These are phyloP conservation scores for Tauraco erythrolophus DNA, from an alignment of 2,113 vertebrate genomes.

Conservation along the genomic window DNA sequence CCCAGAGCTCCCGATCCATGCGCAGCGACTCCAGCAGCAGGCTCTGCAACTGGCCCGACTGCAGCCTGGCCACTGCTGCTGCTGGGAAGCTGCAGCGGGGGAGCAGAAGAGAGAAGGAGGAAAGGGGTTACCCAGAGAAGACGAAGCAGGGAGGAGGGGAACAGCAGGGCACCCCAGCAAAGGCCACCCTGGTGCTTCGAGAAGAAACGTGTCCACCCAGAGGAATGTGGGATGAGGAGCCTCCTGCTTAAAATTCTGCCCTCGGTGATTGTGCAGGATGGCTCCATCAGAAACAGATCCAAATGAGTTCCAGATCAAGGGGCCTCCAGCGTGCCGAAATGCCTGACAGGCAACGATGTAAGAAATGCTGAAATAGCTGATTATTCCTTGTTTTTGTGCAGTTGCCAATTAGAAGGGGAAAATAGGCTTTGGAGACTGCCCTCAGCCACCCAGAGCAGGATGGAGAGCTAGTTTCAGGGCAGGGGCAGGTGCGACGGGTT, in stretches of 20 bases:
- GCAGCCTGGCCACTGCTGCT: constrained; percentile 75
- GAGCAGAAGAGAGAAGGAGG: not conserved
- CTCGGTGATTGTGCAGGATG: accelerated
- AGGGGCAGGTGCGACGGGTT: not conserved
- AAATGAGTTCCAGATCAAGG: not conserved
- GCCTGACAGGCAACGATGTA: not conserved
- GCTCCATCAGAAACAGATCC: not conserved
- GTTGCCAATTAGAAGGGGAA: not conserved
- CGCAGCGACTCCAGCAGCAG: constrained; percentile 84
- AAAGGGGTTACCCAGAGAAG: not conserved
- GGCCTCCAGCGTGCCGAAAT: not conserved
- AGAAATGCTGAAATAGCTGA: not conserved
- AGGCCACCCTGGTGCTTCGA: not conserved
- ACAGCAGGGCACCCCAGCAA: accelerated
- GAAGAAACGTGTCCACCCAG: not conserved
- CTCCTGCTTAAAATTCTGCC: not conserved
- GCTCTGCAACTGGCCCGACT: constrained; percentile 84
- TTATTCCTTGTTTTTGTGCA: not conserved
- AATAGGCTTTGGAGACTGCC: not conserved
- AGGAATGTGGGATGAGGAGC: accelerated
- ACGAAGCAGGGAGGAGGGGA: not conserved
- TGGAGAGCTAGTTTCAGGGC: not conserved
- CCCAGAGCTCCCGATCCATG: constrained; percentile 87
- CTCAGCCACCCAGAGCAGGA: not conserved
- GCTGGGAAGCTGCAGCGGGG: constrained; percentile 82